Base-by-base conservation (phyloP, 2,888 invertebrate genomes). In the Trichogramma evanescens region DNA sequence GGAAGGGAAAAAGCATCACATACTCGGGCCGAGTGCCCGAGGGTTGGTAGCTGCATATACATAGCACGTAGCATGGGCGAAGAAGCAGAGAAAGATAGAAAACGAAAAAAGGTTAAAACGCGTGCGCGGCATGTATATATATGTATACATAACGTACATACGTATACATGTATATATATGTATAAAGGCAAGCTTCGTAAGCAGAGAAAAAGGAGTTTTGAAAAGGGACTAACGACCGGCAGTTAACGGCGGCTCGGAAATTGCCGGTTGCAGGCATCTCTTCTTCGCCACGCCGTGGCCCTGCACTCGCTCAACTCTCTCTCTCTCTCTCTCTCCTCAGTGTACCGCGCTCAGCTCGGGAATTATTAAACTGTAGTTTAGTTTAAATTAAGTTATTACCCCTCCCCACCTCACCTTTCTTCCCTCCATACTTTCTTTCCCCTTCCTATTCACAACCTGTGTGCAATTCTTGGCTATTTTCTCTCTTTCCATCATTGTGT, bases 291-390 rank as follows among this genome's bases (percentile, higher is more conserved):
- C 26, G 26, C 26, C 26, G 26, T 26, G 26, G 26, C 58, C 54
- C 57, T 56, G 50, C 52, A 45, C 10, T 50, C 43, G 13, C 50
- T 42, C 56, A 26, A 26, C 46, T n/a, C 52, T 49, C 55, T 26
- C 60, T 51, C 55, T 38, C 46, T 39, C 57, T 50, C 49, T 50
- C 61, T 40, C 60, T 8, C 53, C 43, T 40, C 6, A 48, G 7
- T 38, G 38, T 54, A 10, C 41, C 7, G 53, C 10, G 40, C 72
- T 71, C 74, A 69, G 72, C 71, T 69, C 70, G 72, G 69, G 78
- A 77, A 78, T 77, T 77, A 77, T 78, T 78, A 78, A 78, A 78
- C 77, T 77, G 78, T 77, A 78, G 78, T 77, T 78, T 78, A 78
- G 78, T 77, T 77, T 78, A 77, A 78, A 78, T 78, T 78, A 78